Base-by-base conservation (phyloP, 2,797 vertebrate genomes). In the Danio aesculapii region DNA sequence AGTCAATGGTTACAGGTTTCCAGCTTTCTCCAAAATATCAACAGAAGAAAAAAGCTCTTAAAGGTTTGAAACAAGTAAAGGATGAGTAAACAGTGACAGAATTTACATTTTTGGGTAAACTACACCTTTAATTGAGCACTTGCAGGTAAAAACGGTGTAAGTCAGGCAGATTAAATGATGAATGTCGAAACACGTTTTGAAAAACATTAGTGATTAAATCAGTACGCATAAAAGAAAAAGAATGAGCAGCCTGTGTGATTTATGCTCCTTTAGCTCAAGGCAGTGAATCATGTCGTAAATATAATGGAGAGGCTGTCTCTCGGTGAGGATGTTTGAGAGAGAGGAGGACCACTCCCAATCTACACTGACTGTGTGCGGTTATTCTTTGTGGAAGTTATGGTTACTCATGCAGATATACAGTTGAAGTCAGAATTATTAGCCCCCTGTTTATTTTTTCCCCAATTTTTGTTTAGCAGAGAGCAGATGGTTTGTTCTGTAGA, bases 231-330 rank as follows among this genome's bases (percentile, higher is more conserved):
- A 44, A 41, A 68, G 8, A 47, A 46, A 57, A 5, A 64, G 41
- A 57, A 78, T 59, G 46, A 67, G 21, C 41, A 55, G 41, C 14
- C 39, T 10, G 13, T 62, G 21, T 43, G 47, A 80, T 64, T 57
- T 55, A 80, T 64, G 50, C 57, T 66, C 14, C 16, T 61, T 10
- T 13, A 49, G 41, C 78, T 19, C 11, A 66, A 80, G 50, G 43
- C 58, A 44, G 62, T n/a, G 6, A 59, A 79, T 19, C 44, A 59
- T 67, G 75, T 77, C 6, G 17, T 46, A 66, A 77, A 66, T 71
- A 52, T 52, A 63, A n/a, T 30, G 47, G 5, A 62, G 58, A 53
- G 19, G 13, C 44, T 64, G 49, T 66, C n/a, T 76, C 1, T 6
- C 61, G 11, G 1, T 30, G n/a, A 55, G 39, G 39, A 68, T 77